Base-by-base conservation (phyloP, 2,888 invertebrate genomes). In the Sinotaia quadrata region DNA sequence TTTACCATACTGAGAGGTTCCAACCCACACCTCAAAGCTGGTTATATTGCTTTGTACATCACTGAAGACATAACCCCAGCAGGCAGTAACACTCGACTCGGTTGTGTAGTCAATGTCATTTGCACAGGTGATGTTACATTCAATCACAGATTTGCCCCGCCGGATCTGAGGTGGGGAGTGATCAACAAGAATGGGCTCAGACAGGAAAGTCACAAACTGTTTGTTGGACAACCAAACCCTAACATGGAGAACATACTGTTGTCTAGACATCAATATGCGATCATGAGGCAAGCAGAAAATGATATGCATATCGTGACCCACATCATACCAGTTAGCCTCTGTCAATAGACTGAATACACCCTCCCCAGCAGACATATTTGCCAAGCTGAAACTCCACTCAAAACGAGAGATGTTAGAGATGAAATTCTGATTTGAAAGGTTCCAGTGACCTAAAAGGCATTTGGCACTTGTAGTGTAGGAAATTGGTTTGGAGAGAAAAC, bases 351-450 rank as follows among this genome's bases (percentile, higher is more conserved):
- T 67, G 47, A 75, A 75, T 10, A 80, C 58, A 5, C 74, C 75
- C 15, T 72, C 72, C 2, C 78, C 80, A 47, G 51, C 27, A 3
- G 58, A 29, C n/a, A 57, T 34, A 29, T 58, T 67, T 36, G 63
- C 56, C 4, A 75, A 37, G 7, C 80, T 77, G 33, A 75, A 73
- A 44, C 72, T 76, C 73, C 75, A 78, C 58, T 80, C 77, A 66
- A 66, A 76, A 47, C 78, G 36, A 27, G 57, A 59, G 15, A 76
- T 51, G 18, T 59, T 56, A 34, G 27, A 34, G 12, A 47, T 18
- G 18, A 31, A n/a, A 7, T 21, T 18, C 5, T 56, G 18, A 8
- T 24, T n/a, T 0, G 37, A n/a, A 24, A 36, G 36, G 4, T 24
- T 36, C 78, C 76, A 78, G 47, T 69, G 51, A 5, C 71, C 75